Evolutionary conservation across 2,888 invertebrate species (phyloP), one percentile per base, ranked within the genome.

Genomic region (Athripsodes cinereus): DNA sequence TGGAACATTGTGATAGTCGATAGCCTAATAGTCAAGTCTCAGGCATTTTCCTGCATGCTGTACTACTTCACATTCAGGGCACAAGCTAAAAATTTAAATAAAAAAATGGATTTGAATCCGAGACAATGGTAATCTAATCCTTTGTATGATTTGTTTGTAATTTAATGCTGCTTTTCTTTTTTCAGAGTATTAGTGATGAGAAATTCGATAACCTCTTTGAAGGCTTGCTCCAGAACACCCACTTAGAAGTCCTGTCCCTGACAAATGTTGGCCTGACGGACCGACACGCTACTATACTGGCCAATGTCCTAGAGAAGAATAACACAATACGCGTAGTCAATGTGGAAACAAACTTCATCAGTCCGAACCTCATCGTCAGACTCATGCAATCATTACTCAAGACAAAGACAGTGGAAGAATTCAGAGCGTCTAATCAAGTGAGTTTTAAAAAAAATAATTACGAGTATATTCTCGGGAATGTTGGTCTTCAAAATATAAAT

Each of bases 361-460:
- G 90, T 71, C 96, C 97, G 60, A 82, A 86, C 65, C 86, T 90
- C 62, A 83, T 98, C 69, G 90, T 96, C 65, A 85, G 84, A 73
- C 81, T 99, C 65, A 84, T 97, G 61, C 87, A 87, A 73, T 84
- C 95, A 55, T 82, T 98, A 70, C 85, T 96, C 63, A 85, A 87
- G 68, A 90, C 91, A 67, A 89, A 90, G 73, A 84, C 86, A 62
- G 85, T 97, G 52, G 92, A 94, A 76, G 97, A 98, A 80, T 93
- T 98, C 77, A 85, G 96, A 72, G 96, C 96, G 66, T 90, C 96
- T 64, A 99, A 99, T 79, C 98, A 99, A 90, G 97, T 96, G 21
- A 3, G 51, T 1, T 3, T 16, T 53, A 21, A 40, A 26, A 10
- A n/a, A n/a, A n/a, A n/a, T n/a, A n/a, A n/a, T n/a, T n/a, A n/a